Evolutionary conservation across 2,888 invertebrate species (phyloP).

Genomic region (Dynastes hyllus): DNA sequence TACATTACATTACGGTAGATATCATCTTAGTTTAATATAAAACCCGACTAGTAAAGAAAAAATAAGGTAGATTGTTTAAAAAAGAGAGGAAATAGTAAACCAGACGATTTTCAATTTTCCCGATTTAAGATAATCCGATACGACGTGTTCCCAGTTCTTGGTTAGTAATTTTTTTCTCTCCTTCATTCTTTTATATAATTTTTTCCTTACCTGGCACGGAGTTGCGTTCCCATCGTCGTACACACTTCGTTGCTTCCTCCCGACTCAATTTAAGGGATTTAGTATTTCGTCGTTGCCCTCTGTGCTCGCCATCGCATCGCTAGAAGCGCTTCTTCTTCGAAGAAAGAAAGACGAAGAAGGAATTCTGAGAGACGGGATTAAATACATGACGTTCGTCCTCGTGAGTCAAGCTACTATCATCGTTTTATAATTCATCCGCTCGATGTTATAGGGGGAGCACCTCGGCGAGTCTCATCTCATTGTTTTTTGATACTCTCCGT

Average conservation of each 20-base stretch:
- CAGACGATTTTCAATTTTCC: conserved; percentile 15
- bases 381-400: neutral
- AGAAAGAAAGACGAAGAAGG: neutral
- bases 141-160: neutral
- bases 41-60: neutral
- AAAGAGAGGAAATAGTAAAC: neutral
- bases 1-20: no score
- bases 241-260: neutral
- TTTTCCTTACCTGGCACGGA: neutral
- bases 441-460: neutral
- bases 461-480: neutral
- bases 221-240: neutral
- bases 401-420: neutral
- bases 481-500: conserved; percentile 1
- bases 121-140: conserved; percentile 11
- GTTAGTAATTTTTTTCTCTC: neutral
- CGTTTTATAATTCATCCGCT: conserved; percentile 2
- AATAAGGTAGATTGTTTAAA: neutral
- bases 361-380: neutral
- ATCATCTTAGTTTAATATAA: no score
- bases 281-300: neutral
- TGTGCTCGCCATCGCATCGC: neutral
- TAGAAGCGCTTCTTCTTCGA: neutral
- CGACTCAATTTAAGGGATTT: conserved; percentile 22
- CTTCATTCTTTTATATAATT: neutral